Base-by-base conservation (phyloP, 2,888 invertebrate genomes). In the Allacma fusca region DNA sequence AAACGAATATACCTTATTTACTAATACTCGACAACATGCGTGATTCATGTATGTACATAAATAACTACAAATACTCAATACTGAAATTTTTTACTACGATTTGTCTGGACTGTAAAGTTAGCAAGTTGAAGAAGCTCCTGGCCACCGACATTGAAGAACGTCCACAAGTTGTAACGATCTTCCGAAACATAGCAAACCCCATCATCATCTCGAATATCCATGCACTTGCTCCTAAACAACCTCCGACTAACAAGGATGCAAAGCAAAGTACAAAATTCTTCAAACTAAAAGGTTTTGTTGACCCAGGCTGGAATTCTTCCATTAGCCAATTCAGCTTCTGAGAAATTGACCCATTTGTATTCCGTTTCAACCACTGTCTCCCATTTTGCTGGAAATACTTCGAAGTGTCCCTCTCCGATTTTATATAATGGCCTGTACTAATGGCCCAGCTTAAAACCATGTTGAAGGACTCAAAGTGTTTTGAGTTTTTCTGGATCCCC, bases 231-330 rank as follows among this genome's bases (percentile, higher is more conserved):
- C 23, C 62, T n/a, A 62, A 24, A 24, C 2, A 9, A 1, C 57
- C 12, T 1, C 73, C 73, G 5, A 28, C 24, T 1, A 64, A 12
- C 1, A 62, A 12, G 1, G 62, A 62, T 13, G 19, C 43, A 29
- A 73, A 73, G 28, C 73, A 64, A 28, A 64, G 9, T 1, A 62
- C 16, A 64, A 74, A 74, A 43, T 64, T 74, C 13, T 24, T 0
- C 23, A 74, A 1, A 2, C 73, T 43, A 24, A 74, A 74, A 19
- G 73, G 64, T 28, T 74, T 43, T 23, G 57, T n/a, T 0, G 26
- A 21, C 34, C 40, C 4, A 13, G n/a, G 26, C 16, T 1, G 16
- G 19, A 72, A 72, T 21, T 57, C 70, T 26, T 34, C 43, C 44
- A 34, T 50, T 1, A 43, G 0, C 13, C n/a, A n/a, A n/a, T n/a